These are phyloP conservation scores for Psilopsiagon aurifrons DNA, from an alignment of 2,113 vertebrate genomes.

Conservation along the genomic window DNA sequence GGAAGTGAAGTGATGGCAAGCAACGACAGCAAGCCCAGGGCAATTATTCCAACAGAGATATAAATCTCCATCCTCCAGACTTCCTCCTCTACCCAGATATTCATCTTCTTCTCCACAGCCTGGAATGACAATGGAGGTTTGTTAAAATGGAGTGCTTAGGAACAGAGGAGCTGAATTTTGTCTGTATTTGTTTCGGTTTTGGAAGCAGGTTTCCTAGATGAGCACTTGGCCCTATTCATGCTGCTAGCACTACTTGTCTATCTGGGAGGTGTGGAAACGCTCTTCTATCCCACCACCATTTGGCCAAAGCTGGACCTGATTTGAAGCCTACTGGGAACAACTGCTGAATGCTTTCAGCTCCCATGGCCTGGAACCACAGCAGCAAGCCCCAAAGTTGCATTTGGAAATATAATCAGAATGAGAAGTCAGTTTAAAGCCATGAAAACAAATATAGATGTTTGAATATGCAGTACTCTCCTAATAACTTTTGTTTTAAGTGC, in stretches of 20 bases:
- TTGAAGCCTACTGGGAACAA: slow-evolving; percentile 23
- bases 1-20: slow-evolving; percentile 93
- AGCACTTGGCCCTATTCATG: not conserved
- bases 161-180: not conserved
- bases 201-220: not conserved
- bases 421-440: slow-evolving; percentile 55
- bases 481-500: slow-evolving; percentile 71
- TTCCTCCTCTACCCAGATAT: slow-evolving; percentile 85
- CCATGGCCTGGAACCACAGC: not conserved
- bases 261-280: not conserved
- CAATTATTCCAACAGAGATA: slow-evolving; percentile 90
- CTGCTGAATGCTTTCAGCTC: not conserved
- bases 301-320: not conserved
- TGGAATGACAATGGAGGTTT: slow-evolving; percentile 66
- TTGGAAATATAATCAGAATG: slow-evolving; percentile 44
- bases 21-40: slow-evolving; percentile 87
- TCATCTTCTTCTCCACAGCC: slow-evolving; percentile 78
- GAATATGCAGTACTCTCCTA: slow-evolving; percentile 61
- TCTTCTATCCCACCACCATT: not conserved
- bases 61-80: slow-evolving; percentile 98
- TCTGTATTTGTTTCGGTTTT: not conserved
- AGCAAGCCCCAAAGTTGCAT: slow-evolving; percentile 35
- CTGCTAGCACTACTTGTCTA: not conserved
- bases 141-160: not conserved
- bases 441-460: slow-evolving; percentile 66